phyloP scores from a whole-genome alignment of 2,888 invertebrate genomes.

The Pegoplata infirma region DNA sequence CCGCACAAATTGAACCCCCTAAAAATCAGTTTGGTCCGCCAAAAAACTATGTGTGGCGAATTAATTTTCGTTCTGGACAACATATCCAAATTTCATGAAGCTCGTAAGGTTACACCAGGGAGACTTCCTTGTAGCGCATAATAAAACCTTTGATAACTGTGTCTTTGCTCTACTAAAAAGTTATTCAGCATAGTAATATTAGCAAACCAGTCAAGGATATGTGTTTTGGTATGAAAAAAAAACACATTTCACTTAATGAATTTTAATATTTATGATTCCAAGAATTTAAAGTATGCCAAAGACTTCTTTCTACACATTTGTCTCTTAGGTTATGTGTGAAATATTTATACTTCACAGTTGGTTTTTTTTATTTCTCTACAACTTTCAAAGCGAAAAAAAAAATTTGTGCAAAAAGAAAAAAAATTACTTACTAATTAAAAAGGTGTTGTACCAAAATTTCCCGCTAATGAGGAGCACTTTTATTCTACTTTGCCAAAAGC shows the following conservation, averaged over 20 bases:
- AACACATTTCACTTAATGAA: constrained; percentile 15
- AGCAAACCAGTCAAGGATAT: too few relatives aligned
- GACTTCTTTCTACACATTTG: not conserved
- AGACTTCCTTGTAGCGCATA: too few relatives aligned
- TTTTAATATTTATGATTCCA: constrained; percentile 27
- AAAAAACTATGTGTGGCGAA: too few relatives aligned
- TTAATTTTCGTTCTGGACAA: too few relatives aligned
- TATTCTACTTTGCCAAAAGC: not conserved
- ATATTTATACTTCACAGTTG: not conserved
- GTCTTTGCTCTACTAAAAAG: too few relatives aligned
- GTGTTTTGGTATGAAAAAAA: not conserved
- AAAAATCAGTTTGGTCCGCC: too few relatives aligned
- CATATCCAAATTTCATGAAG: too few relatives aligned
- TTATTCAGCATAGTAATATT: too few relatives aligned
- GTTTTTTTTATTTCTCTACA: not conserved
- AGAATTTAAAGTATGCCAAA: not conserved
- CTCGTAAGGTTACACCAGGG: too few relatives aligned
- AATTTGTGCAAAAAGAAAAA: not conserved
- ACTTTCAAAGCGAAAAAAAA: not conserved
- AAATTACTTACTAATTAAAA: not conserved
- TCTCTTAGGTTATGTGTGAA: not conserved
- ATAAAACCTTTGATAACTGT: too few relatives aligned
- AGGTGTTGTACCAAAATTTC: not conserved
- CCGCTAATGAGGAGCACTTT: not conserved
- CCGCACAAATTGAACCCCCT: too few relatives aligned